phyloP scores from a whole-genome alignment of 2,113 vertebrate genomes.

The Campylomormyrus numenius region DNA sequence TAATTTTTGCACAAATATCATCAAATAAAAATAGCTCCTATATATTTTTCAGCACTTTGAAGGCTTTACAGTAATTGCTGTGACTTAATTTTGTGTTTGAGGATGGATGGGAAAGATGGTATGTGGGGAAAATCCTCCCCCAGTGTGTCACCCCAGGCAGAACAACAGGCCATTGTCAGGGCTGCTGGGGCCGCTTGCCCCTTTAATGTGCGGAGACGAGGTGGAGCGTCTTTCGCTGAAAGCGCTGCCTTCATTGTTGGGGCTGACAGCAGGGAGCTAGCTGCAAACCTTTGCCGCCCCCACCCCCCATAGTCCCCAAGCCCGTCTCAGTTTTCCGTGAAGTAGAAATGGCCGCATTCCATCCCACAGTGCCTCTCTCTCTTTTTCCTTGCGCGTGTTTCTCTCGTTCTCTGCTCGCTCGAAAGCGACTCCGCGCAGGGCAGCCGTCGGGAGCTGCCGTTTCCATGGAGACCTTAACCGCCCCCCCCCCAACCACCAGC shows the following conservation, averaged over 20 bases:
- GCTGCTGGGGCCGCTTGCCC: background rate
- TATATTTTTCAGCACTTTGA: background rate
- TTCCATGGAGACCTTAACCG: constrained; percentile 59
- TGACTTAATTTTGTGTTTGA: background rate
- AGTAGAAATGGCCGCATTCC: background rate
- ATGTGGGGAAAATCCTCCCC: background rate
- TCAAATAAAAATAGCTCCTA: background rate
- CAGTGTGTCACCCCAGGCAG: background rate
- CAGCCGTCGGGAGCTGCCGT: constrained; percentile 47
- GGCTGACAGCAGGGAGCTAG: background rate
- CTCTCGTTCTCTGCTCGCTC: background rate
- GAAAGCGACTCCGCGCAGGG: constrained; percentile 30
- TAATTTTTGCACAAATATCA: background rate
- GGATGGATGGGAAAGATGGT: background rate
- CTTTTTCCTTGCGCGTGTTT: background rate
- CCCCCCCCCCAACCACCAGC: background rate
- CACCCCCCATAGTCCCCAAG: background rate
- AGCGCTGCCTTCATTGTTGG: background rate
- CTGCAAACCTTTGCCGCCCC: background rate
- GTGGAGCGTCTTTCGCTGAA: background rate
- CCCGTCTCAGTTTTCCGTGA: background rate
- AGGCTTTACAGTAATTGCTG: background rate
- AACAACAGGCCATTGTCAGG: background rate
- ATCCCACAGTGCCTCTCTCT: constrained; percentile 22
- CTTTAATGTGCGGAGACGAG: background rate